Evolutionary conservation across 2,888 invertebrate genomes (phyloP), one percentile per base, ranked within the genome.

Genomic region (Synergus itoensis): DNA sequence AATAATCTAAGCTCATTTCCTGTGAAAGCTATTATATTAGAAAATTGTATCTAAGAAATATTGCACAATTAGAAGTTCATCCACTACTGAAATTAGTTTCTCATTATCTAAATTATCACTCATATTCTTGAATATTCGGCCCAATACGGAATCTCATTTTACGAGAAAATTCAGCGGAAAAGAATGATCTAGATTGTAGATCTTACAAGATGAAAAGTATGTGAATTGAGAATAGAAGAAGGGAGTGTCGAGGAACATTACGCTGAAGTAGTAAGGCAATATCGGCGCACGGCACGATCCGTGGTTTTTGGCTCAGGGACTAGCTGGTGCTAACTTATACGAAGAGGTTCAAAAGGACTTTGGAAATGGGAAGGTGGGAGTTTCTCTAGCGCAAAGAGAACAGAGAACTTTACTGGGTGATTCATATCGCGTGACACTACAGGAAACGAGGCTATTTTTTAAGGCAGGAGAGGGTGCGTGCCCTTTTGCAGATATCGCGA

Each of bases 281-380:
- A 69, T 69, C 48, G 48, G 28, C 16, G 48, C 16, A 48, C 21
- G 28, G 28, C 48, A 48, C 53, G 53, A 53, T 73, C 12, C 18
- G 73, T 36, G 53, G 53, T 73, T 73, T 57, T 57, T 73, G 73
- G 73, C 53, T 40, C 40, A 11, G 36, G 12, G 36, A 73, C 53
- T 53, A 73, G 73, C 53, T 73, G 69, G 48, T 69, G 73, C 53
- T 73, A 73, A 73, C 73, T 73, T 73, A 73, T 53, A 73, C 73
- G 40, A 73, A 53, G 53, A 48, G 73, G 53, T 73, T 73, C 16
- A n/a, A 48, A 57, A 73, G 73, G 18, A 73, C 53, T 53, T 73
- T 57, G 36, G 40, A n/a, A 73, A 73, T n/a, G 73, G 36, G 73
- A 36, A 73, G 53, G 53, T 73, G 73, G 73, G 53, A 73, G 36